Percentiles rank a stretch among this genome's conserved stretches.
phyloP scores from a whole-genome alignment of 2,888 invertebrate species.

The Azorinus chamasolen region DNA sequence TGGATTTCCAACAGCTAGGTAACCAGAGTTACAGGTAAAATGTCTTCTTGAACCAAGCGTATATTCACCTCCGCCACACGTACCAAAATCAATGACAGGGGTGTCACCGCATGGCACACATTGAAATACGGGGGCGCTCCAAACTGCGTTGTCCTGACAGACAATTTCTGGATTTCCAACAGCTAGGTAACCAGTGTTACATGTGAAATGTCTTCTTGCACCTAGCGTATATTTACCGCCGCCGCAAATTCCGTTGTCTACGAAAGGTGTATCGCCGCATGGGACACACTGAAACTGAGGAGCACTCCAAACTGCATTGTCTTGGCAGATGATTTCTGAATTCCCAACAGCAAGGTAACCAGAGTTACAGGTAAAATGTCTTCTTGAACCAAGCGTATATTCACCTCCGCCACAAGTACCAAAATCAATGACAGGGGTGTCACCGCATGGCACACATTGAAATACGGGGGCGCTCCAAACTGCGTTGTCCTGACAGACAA shows the following conservation, averaged over 20 bases:
- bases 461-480: constrained; percentile 34
- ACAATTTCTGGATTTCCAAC: constrained; percentile 37
- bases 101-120: constrained; percentile 37
- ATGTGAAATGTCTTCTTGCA: constrained; percentile 16
- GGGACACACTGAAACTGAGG: constrained; percentile 39
- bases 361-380: constrained; percentile 29
- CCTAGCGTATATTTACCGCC: constrained; percentile 28
- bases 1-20: constrained; percentile 35
- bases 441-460: constrained; percentile 43
- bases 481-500: constrained; percentile 25
- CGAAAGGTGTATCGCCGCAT: constrained; percentile 30
- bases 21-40: constrained; percentile 35
- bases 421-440: constrained; percentile 17
- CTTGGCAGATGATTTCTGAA: constrained; percentile 25
- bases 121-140: constrained; percentile 19
- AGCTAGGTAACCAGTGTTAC: constrained; percentile 34
- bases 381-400: constrained; percentile 13
- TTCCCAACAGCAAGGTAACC: constrained; percentile 45
- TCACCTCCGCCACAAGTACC: constrained; percentile 28
- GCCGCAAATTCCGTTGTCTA: constrained; percentile 28
- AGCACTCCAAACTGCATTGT: constrained; percentile 25
- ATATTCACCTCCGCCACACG: constrained; percentile 27
- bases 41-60: constrained; percentile 22
- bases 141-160: constrained; percentile 25
- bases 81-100: constrained; percentile 23